Conservation (phyloP, 2,113 vertebrate species). For the Mormoops blainvillei region DNA sequence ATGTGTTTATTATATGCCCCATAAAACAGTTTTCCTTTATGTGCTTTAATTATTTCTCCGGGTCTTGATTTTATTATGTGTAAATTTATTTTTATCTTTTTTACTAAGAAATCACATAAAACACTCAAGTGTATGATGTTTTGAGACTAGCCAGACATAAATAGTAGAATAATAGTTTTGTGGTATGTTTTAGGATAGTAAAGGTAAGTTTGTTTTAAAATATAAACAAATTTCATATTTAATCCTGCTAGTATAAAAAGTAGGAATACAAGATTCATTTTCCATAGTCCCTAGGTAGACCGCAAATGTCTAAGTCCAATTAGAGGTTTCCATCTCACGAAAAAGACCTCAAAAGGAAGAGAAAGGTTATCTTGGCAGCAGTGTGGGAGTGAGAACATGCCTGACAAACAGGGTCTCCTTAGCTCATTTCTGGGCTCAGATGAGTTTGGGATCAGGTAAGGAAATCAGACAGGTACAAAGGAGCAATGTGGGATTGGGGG, state of each 20-base stretch:
- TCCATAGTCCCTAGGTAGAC: background rate
- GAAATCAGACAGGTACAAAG: background rate
- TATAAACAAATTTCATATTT: background rate
- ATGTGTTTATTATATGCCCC: slow-evolving; percentile 4
- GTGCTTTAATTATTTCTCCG: slow-evolving; percentile 36
- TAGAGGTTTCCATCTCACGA: background rate
- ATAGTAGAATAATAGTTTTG: background rate
- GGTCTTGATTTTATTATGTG: background rate
- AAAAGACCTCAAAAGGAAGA: background rate
- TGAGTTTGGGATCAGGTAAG: background rate
- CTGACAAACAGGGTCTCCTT: background rate
- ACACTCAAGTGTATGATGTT: background rate
- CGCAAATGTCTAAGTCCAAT: background rate
- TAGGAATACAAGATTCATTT: background rate
- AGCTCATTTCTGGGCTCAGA: background rate
- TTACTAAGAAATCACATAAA: background rate
- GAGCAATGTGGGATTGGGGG: background rate
- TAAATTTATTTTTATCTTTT: slow-evolving; percentile 39
- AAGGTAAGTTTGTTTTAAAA: background rate
- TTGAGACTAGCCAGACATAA: background rate
- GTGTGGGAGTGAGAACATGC: background rate
- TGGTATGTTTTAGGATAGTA: background rate
- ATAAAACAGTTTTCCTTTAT: slow-evolving; percentile 14
- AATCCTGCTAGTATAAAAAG: background rate
- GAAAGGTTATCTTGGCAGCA: background rate